A percentile compares a stretch with the other conserved stretches of the same genome.
Evolutionary conservation across 2,113 vertebrate species (phyloP).

Genomic region (Podarcis cretensis): DNA sequence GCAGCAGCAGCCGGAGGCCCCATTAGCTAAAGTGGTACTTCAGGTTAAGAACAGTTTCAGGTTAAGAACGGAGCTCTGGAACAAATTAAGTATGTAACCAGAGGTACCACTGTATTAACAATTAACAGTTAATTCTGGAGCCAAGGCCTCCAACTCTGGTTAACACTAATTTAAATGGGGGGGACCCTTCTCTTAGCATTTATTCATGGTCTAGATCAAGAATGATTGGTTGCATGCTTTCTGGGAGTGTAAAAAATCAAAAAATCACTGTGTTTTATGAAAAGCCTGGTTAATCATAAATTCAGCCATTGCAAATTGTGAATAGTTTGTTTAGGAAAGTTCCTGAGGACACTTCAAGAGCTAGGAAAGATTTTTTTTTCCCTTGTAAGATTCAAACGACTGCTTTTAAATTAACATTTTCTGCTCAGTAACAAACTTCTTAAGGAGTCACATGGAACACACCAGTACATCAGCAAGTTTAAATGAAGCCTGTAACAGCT

Average conservation of each 20-base stretch:
- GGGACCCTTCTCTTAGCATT: conserved; percentile 24
- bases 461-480: too few relatives aligned
- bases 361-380: conserved; percentile 34
- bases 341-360: conserved; percentile 15
- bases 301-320: conserved; percentile 29
- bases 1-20: too few relatives aligned
- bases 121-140: conserved; percentile 37
- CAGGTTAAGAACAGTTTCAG: too few relatives aligned
- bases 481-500: too few relatives aligned
- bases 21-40: too few relatives aligned
- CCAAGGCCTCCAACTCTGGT: conserved; percentile 40
- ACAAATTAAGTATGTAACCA: too few relatives aligned
- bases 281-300: conserved; percentile 49
- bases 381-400: too few relatives aligned
- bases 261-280: conserved; percentile 3
- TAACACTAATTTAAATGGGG: conserved; percentile 47
- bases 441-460: too few relatives aligned
- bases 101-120: conserved; percentile 7
- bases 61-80: too few relatives aligned
- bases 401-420: not conserved
- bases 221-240: conserved; percentile 8
- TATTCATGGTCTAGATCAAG: conserved; percentile 37
- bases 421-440: not conserved
- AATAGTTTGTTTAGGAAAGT: conserved; percentile 50
- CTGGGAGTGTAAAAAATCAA: not conserved